These are phyloP conservation scores for Myotis findleyi DNA, from an alignment of 2,797 vertebrate species.

Conservation along the genomic window DNA sequence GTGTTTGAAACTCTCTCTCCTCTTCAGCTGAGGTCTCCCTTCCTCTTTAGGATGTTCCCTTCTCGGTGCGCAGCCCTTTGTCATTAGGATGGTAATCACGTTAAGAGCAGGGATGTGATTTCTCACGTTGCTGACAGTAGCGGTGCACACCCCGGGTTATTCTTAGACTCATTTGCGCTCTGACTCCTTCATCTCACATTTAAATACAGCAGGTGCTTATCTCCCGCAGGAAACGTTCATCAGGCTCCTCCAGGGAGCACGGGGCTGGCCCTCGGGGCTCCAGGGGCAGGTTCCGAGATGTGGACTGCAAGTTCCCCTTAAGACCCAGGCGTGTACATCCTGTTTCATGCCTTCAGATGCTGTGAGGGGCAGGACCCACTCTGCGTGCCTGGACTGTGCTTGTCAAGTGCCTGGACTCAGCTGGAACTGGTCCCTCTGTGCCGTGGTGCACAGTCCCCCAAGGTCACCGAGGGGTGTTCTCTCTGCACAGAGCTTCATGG, in stretches of 20 bases:
- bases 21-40: conserved; percentile 82
- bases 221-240: conserved; percentile 70
- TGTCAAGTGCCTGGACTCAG: neutral
- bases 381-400: conserved; percentile 2
- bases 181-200: conserved; percentile 66
- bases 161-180: conserved; percentile 70
- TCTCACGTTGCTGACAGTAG: conserved; percentile 74
- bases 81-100: conserved; percentile 80
- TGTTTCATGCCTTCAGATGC: conserved; percentile 53
- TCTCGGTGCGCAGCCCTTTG: conserved; percentile 75
- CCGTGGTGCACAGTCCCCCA: too few species aligned
- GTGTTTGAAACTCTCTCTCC: conserved; percentile 75
- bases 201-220: conserved; percentile 77
- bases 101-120: conserved; percentile 78
- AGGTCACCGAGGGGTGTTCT: conserved; percentile 23
- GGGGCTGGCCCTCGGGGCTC: conserved; percentile 4
- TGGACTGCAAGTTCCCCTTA: neutral
- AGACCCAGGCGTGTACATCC: neutral
- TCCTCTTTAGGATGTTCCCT: conserved; percentile 65
- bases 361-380: neutral
- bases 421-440: too few species aligned
- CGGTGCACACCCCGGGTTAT: conserved; percentile 63
- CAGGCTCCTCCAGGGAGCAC: conserved; percentile 53
- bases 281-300: conserved; percentile 35
- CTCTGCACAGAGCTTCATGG: neutral